phyloP scores from a whole-genome alignment of 2,888 invertebrate genomes.

The Doris montereyensis region DNA sequence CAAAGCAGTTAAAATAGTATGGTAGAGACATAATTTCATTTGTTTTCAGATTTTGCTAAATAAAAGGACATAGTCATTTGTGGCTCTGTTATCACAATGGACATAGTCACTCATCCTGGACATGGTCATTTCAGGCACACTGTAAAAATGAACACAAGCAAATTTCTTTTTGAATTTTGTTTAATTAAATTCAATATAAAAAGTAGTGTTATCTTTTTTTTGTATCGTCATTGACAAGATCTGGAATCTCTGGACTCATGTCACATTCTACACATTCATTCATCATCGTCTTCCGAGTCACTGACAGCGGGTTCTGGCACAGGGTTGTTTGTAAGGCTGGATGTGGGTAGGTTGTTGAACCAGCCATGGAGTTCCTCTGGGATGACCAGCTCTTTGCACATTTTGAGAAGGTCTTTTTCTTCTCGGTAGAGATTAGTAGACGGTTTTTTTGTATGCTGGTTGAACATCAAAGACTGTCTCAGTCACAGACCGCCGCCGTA shows the following conservation, averaged over 20 bases:
- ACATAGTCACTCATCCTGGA: neutral
- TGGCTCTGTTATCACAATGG: neutral
- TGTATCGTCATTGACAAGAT: too few relatives aligned
- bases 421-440: conserved; percentile 14
- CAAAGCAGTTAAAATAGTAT: too few relatives aligned
- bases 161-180: too few relatives aligned
- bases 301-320: neutral
- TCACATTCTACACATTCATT: neutral
- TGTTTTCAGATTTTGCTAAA: too few relatives aligned
- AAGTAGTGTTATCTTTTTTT: too few relatives aligned
- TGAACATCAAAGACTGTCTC: neutral
- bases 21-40: too few relatives aligned
- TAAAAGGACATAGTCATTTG: neutral
- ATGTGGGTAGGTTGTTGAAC: conserved; percentile 16
- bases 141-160: too few relatives aligned
- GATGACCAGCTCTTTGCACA: conserved; percentile 15
- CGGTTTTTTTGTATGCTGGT: neutral
- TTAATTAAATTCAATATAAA: too few relatives aligned
- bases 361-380: conserved; percentile 12
- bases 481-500: neutral
- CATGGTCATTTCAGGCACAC: neutral
- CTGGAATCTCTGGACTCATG: too few relatives aligned
- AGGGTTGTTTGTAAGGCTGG: conserved; percentile 7
- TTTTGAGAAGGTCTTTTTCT: conserved; percentile 23
- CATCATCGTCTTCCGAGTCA: conserved; percentile 1